Conservation (phyloP, 2,797 vertebrate genomes). For the Botia kubotai region DNA sequence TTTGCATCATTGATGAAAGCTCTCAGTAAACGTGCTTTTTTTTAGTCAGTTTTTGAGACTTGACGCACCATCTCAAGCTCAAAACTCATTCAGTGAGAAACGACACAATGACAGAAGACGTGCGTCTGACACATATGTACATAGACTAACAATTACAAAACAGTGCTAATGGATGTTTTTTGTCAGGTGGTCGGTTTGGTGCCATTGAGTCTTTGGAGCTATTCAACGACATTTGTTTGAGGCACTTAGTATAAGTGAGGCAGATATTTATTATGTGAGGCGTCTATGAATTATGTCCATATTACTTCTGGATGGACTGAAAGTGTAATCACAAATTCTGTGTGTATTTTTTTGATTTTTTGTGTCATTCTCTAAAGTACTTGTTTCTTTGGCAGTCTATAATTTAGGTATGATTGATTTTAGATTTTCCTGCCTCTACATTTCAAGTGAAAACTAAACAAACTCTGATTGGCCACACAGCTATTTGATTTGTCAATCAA, state of each 20-base stretch:
- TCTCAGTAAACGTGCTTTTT: not conserved
- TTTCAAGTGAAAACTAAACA: not conserved
- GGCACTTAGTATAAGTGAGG: not conserved
- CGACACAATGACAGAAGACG: not conserved
- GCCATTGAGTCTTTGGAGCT: not conserved
- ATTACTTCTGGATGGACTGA: not conserved
- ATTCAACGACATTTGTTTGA: not conserved
- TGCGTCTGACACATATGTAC: not conserved
- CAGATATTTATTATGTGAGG: not conserved
- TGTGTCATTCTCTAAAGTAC: too few species aligned
- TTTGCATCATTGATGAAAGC: not conserved
- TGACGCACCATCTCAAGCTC: not conserved
- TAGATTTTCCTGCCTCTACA: not conserved
- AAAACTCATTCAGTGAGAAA: not conserved
- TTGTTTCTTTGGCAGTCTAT: not conserved
- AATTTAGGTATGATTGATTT: not conserved
- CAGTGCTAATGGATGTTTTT: not conserved
- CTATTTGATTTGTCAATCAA: not conserved
- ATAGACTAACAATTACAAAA: not conserved
- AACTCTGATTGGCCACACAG: not conserved
- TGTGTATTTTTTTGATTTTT: too few species aligned
- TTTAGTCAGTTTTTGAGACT: not conserved
- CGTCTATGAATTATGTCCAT: not conserved
- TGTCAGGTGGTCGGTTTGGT: not conserved
- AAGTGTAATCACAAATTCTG: not conserved